Conservation (phyloP, 1,140 invertebrate genomes). For the Zelostemma sp. region DNA sequence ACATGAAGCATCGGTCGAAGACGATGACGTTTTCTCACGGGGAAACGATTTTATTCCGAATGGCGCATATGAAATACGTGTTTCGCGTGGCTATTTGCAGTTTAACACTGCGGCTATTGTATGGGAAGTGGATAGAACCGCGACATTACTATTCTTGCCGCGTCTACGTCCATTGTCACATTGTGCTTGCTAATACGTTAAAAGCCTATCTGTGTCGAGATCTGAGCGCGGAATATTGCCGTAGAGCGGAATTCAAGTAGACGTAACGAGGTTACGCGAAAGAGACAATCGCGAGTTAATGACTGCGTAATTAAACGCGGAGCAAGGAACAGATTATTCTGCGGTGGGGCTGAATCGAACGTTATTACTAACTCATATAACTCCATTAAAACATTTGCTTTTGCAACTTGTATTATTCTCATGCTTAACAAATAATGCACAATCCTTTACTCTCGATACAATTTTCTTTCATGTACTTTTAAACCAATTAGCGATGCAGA, state of each 20-base stretch:
- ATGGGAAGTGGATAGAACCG: constrained; percentile 65
- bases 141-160: constrained; percentile 65
- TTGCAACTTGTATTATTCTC: too few species aligned
- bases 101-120: constrained; percentile 38
- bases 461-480: background rate
- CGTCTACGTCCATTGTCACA: constrained; percentile 64
- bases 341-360: constrained; percentile 29
- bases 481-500: too few species aligned
- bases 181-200: constrained; percentile 66
- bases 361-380: constrained; percentile 34
- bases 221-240: constrained; percentile 61
- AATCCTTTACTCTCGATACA: background rate
- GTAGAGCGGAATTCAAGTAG: constrained; percentile 62
- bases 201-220: constrained; percentile 70
- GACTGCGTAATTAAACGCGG: constrained; percentile 65
- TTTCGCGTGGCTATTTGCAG: constrained; percentile 52
- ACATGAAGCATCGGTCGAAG: background rate
- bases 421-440: too few species aligned
- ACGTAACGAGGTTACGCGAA: constrained; percentile 65
- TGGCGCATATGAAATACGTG: constrained; percentile 56
- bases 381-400: constrained; percentile 40
- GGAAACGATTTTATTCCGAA: constrained; percentile 22
- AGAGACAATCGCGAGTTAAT: constrained; percentile 67
- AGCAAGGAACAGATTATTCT: constrained; percentile 27
- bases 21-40: constrained; percentile 26